Evolutionary conservation across 2,888 invertebrate species (phyloP), one percentile per base, ranked within the genome.

Genomic region (Pharmacophagus antenor): DNA sequence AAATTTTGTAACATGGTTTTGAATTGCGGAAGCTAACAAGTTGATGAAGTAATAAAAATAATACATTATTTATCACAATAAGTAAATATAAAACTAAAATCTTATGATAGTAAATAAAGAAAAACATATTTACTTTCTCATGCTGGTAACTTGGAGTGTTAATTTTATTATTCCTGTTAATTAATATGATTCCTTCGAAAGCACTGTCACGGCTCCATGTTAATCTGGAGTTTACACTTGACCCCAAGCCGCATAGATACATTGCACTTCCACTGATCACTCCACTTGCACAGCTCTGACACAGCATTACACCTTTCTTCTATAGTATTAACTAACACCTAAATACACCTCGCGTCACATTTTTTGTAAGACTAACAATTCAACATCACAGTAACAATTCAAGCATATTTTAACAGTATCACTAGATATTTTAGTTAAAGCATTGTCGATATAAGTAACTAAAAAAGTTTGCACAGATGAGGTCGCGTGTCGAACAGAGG

Each of bases 401-500:
- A 70, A 77, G 78, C 68, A 71, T 72, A 72, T 69, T 71, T 70
- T 70, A 82, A 81, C 78, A 86, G 82, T 84, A 86, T 84, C 89
- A 89, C 88, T 89, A 79, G 73, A 82, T 56, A 60, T 60, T 86
- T 87, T 87, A 90, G 90, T 88, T 89, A 89, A 88, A 89, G 89
- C 82, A 89, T 90, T 89, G 90, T 90, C 90, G 90, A 90, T 89
- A 74, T 81, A 82, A 81, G 74, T 79, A 82, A 82, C 80, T 83
- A 79, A 81, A 76, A 84, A 80, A 82, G 79, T 74, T 76, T 73
- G 74, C 77, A 77, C 73, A 71, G 65, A 71, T 71, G 70, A 72
- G 69, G 70, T 68, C 82, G 80, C 79, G 79, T 76, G 73, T 76
- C 82, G 80, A 70, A 67, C 70, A 59, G 68, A 73, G 81, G 77